Conservation (phyloP, 2,888 invertebrate species). For the Chrysomela aeneicollis region DNA sequence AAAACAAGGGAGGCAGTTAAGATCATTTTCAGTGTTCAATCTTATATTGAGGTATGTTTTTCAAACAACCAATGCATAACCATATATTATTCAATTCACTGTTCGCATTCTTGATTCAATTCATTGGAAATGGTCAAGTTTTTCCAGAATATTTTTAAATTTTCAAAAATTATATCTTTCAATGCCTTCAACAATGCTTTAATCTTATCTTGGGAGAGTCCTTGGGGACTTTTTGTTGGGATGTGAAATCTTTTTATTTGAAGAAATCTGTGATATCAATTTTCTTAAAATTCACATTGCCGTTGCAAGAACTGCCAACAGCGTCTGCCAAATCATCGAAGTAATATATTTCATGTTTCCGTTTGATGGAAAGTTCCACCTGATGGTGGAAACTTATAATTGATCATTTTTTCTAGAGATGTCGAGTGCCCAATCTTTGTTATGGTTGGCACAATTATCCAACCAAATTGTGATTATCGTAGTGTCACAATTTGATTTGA, state of each 20-base stretch:
- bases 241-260: slow-evolving; percentile 24
- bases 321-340: slow-evolving; percentile 29
- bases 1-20: too few relatives aligned
- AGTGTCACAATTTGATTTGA: slow-evolving; percentile 23
- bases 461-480: slow-evolving; percentile 25
- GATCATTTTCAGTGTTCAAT: too few relatives aligned
- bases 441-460: slow-evolving; percentile 23
- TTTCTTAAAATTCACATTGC: slow-evolving; percentile 23
- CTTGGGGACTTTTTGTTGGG: slow-evolving; percentile 18
- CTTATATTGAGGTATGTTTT: too few relatives aligned
- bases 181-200: slow-evolving; percentile 9
- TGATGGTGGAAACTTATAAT: slow-evolving; percentile 13
- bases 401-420: slow-evolving; percentile 12
- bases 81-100: too few relatives aligned
- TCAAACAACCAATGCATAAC: too few relatives aligned
- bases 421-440: slow-evolving; percentile 19
- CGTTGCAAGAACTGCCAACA: slow-evolving; percentile 25
- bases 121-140: slow-evolving; percentile 6
- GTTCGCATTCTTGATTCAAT: too few relatives aligned
- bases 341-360: slow-evolving; percentile 22
- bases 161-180: slow-evolving; percentile 10
- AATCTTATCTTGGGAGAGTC: slow-evolving; percentile 8
- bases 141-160: slow-evolving; percentile 9
- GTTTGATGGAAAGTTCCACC: slow-evolving; percentile 21
- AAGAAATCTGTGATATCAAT: too few relatives aligned